These are phyloP conservation scores for Papilio machaon DNA, from an alignment of 1,140 invertebrate species.

Conservation along the genomic window DNA sequence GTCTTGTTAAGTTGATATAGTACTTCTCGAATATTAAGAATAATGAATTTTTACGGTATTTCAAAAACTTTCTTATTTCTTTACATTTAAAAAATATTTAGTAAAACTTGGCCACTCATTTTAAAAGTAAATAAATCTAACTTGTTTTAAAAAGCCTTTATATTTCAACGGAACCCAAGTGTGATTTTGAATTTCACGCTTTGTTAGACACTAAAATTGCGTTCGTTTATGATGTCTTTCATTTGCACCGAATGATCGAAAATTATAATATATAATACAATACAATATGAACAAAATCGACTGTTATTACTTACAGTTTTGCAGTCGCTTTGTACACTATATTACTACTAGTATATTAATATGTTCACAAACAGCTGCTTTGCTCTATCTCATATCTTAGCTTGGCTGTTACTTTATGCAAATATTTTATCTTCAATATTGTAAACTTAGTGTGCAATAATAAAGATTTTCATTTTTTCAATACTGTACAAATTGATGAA, in stretches of 20 bases:
- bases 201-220: neutral
- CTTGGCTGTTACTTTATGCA: constrained; percentile 5
- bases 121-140: neutral
- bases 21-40: too few relatives aligned
- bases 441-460: too few relatives aligned
- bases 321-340: neutral
- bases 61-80: too few relatives aligned
- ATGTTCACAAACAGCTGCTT: neutral
- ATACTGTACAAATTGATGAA: constrained; percentile 19
- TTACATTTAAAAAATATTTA: too few relatives aligned
- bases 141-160: neutral
- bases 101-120: too few relatives aligned
- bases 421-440: constrained; percentile 24
- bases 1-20: too few relatives aligned
- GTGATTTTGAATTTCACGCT: constrained; percentile 10
- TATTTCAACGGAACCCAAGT: neutral
- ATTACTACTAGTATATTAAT: neutral
- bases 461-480: too few relatives aligned
- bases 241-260: neutral
- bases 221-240: neutral
- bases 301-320: neutral
- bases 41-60: too few relatives aligned
- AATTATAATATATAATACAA: neutral
- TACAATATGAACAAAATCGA: too few relatives aligned
- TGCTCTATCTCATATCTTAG: neutral